Evolutionary conservation across 1,140 invertebrate species (phyloP), one percentile per base, ranked within the genome.

Genomic region (Gerris buenoi): DNA sequence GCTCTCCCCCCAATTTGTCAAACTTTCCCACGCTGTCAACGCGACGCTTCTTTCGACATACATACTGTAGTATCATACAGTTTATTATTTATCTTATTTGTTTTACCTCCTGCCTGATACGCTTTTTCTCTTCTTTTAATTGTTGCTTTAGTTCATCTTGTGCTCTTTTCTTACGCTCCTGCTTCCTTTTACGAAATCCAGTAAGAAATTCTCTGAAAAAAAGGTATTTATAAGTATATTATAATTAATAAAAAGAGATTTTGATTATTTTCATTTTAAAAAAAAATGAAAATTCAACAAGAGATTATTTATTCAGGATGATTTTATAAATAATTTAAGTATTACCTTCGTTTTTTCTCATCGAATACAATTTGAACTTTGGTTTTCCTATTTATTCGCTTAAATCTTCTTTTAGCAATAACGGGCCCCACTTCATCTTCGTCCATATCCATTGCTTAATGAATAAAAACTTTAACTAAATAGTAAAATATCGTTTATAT

Each of bases 121-220:
- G 79, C 74, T 85, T 88, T 68, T 83, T 84, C 75, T 89, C 88
- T 74, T 86, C 85, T 76, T 89, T 89, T 2, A 89, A 74, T 72
- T 84, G 81, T 66, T 81, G 76, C 70, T 88, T 80, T 26, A 89
- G 75, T 72, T 88, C 80, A 71, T 87, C 83, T 73, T 86, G 81
- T 0, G 87, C 87, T 71, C 85, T 84, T 71, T 85, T 83, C 69
- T 84, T 83, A 66, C 88, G 79, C 74, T 88, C 82, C 23, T 88
- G 72, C 74, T 90, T 90, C 69, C 88, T 77, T 76, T 89, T 89
- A 58, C 81, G 86, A 77, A 90, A 90, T 3, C 88, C 88, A 67
- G 83, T 84, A 29, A 90, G 76, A 75, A 87, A 90, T 56, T 89
- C 86, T 76, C 85, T 85, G 68, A 10, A 70, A 70, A 63, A 14